Conservation (phyloP, 1,140 invertebrate species). For the Brachionus rubens region DNA sequence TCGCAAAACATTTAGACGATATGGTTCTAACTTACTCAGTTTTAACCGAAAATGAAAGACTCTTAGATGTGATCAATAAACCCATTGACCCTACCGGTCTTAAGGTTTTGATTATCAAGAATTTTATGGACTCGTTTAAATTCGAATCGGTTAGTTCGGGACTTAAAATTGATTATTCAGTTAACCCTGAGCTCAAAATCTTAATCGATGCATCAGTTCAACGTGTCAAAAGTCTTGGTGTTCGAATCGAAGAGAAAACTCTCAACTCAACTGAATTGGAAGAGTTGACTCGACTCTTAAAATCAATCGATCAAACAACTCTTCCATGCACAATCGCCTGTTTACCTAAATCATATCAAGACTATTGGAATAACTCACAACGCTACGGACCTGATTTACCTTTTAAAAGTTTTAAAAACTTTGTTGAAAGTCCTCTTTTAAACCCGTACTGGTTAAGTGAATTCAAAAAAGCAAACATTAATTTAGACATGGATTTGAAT, state of each 20-base stretch:
- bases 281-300: neutral
- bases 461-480: neutral
- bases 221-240: neutral
- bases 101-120: neutral
- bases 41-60: neutral
- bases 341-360: slow-evolving; percentile 14
- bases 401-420: neutral
- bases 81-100: neutral
- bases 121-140: slow-evolving; percentile 22
- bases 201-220: neutral
- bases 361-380: neutral
- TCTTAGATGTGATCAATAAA: neutral
- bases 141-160: neutral
- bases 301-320: neutral
- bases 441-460: neutral
- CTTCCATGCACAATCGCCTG: neutral
- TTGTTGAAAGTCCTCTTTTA: neutral
- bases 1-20: slow-evolving; percentile 1
- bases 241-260: neutral
- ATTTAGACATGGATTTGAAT: neutral
- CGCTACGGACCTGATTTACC: slow-evolving; percentile 6
- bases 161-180: neutral
- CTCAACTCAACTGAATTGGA: neutral
- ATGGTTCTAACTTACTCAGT: neutral
- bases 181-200: neutral